phyloP scores from a whole-genome alignment of 2,113 vertebrate species.

The Scopus umbretta region DNA sequence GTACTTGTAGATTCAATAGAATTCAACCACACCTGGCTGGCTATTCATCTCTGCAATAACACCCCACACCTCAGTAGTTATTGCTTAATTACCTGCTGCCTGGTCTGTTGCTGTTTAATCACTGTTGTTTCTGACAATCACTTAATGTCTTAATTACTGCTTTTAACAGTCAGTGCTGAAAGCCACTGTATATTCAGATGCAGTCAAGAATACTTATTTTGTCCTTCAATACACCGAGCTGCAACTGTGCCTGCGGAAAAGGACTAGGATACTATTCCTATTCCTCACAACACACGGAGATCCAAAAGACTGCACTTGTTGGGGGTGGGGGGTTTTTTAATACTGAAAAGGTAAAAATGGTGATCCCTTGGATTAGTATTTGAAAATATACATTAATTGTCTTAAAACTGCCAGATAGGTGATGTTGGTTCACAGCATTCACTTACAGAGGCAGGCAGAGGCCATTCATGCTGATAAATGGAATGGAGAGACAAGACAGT shows the following conservation, averaged over 20 bases:
- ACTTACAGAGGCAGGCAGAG: neutral
- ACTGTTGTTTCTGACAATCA: neutral
- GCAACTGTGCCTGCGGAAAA: neutral
- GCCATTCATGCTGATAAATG: neutral
- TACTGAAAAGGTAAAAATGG: neutral
- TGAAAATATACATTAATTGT: neutral
- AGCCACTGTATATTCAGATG: neutral
- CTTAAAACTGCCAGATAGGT: neutral
- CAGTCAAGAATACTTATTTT: neutral
- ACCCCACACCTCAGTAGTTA: neutral
- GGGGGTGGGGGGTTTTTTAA: neutral
- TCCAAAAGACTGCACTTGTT: neutral
- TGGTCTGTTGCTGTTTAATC: neutral
- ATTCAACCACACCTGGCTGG: neutral
- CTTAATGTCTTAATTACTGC: neutral
- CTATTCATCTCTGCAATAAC: neutral
- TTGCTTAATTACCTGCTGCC: neutral
- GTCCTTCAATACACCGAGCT: neutral
- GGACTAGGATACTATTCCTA: neutral
- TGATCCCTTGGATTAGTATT: neutral
- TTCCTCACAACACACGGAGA: neutral
- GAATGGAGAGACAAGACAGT: neutral
- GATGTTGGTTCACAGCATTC: neutral
- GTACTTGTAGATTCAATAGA: neutral
- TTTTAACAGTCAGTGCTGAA: neutral